Evolutionary conservation across 2,113 vertebrate genomes (phyloP), one percentile per base, ranked within the genome.

Genomic region (Agelaius tricolor): DNA sequence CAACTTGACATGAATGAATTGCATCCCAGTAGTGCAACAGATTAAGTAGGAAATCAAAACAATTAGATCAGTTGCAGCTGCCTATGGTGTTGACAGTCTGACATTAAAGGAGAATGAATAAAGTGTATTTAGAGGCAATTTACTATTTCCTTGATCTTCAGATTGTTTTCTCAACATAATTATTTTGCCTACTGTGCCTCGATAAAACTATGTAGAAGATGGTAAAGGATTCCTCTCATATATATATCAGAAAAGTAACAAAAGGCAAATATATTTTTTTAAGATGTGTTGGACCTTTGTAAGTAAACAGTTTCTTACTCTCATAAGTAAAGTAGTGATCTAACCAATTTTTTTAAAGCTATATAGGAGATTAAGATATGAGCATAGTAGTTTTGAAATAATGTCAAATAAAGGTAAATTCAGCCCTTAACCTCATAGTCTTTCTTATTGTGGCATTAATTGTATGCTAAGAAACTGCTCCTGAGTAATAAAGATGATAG

Each of bases 1-100:
- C 84, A 95, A 13, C 47, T 74, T 91, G 87, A 91, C 15, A 26
- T 39, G 71, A 93, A 93, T 68, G 16, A 93, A 84, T 94, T 87
- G 24, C 33, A 72, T 65, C 44, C 13, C 33, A 30, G 9, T n/a
- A 84, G 16, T 79, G 44, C 65, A 82, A 35, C 22, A 75, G 47
- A 81, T 84, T 89, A 89, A 91, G 27, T 7, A 78, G 35, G 19
- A 37, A 89, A 95, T 71, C 17, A 72, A 89, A 95, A 87, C 52
- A 91, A 84, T 78, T 78, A 75, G 33, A 68, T 89, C 61, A 61
- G 35, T 65, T 84, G 49, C 44, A 67, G 22, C 12, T 93, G 69
- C 28, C 52, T 87, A 26, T 57, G 65, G 10, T 57, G 52, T 41
- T 84, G 84, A 63, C 75, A 65, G 54, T 44, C 24, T 78, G 77